phyloP scores from a whole-genome alignment of 2,113 vertebrate species.

The Prietella phreatophila region DNA sequence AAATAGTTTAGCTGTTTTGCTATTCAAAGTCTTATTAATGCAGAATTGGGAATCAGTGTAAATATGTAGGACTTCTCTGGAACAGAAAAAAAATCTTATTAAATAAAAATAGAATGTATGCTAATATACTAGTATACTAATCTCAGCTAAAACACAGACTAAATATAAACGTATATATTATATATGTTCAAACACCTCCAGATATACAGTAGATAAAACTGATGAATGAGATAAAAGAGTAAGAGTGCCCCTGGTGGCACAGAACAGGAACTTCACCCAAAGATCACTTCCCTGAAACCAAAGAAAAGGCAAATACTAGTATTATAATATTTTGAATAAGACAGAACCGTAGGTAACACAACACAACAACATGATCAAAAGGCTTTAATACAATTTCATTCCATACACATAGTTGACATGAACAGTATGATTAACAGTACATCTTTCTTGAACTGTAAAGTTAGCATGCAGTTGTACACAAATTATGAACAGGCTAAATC shows the following conservation, averaged over 20 bases:
- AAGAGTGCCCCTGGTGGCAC: neutral
- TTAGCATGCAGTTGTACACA: neutral
- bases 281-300: neutral
- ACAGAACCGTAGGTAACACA: neutral
- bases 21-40: no score
- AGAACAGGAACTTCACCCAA: neutral
- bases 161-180: no score
- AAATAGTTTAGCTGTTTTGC: no score
- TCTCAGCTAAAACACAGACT: neutral
- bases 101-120: no score
- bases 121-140: neutral
- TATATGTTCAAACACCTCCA: neutral
- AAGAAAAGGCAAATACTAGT: neutral
- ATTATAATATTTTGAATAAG: neutral
- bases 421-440: neutral
- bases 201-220: neutral
- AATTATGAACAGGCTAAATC: neutral
- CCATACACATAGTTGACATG: neutral
- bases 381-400: neutral
- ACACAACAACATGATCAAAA: neutral
- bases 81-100: no score
- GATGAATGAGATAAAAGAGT: neutral
- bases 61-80: no score
- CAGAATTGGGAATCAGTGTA: no score
- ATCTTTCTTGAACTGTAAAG: neutral